Conservation (phyloP, 2,888 invertebrate species). For the Plagodis pulveraria region DNA sequence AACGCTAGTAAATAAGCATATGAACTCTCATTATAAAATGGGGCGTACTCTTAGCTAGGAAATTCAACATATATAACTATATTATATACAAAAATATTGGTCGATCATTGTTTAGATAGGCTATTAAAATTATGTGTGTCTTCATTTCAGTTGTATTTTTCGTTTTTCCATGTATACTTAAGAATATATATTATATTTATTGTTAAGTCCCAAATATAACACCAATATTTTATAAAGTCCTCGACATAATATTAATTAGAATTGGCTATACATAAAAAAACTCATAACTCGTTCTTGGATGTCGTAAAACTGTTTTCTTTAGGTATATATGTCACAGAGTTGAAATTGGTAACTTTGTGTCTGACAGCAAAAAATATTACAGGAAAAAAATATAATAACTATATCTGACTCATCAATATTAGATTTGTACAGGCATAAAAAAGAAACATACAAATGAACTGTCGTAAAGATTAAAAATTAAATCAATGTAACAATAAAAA, state of each 20-base stretch:
- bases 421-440: neutral
- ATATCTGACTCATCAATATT: too few relatives aligned
- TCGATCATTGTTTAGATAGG: slow-evolving; percentile 72
- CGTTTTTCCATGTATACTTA: slow-evolving; percentile 27
- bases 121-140: slow-evolving; percentile 52
- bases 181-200: slow-evolving; percentile 36
- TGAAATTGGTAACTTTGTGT: slow-evolving; percentile 47
- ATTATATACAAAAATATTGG: slow-evolving; percentile 63
- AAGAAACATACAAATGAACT: too few relatives aligned
- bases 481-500: neutral
- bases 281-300: slow-evolving; percentile 34
- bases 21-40: slow-evolving; percentile 58
- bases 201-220: slow-evolving; percentile 46
- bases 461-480: neutral
- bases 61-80: slow-evolving; percentile 70
- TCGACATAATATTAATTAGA: slow-evolving; percentile 36
- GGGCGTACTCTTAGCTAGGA: slow-evolving; percentile 67
- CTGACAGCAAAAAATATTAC: slow-evolving; percentile 10
- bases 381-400: neutral
- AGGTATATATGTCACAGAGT: slow-evolving; percentile 46
- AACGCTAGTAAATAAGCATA: slow-evolving; percentile 46
- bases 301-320: slow-evolving; percentile 38
- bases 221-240: slow-evolving; percentile 46
- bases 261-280: slow-evolving; percentile 31
- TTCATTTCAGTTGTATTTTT: slow-evolving; percentile 24